A percentile compares a stretch with the other conserved stretches of the same genome.
Conservation (phyloP, 2,888 invertebrate genomes). For the Junonia oenone region DNA sequence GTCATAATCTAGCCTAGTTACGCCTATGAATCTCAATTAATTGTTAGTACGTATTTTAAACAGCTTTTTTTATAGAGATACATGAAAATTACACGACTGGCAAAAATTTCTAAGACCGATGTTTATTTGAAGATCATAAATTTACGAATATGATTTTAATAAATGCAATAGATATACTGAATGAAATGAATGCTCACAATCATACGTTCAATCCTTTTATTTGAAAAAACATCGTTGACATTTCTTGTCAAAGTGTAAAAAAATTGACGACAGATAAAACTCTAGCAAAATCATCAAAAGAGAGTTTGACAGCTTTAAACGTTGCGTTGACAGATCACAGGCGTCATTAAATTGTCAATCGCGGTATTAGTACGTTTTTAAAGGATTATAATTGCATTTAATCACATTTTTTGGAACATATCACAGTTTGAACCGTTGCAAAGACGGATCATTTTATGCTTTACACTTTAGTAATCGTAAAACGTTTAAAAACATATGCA, state of each 20-base stretch:
- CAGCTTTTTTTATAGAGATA: background rate
- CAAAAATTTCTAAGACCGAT: background rate
- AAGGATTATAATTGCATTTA: slow-evolving; percentile 46
- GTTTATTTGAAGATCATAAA: background rate
- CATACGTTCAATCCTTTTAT: background rate
- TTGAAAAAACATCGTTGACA: background rate
- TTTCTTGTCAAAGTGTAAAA: background rate
- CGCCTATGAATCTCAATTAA: background rate
- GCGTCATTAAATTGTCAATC: slow-evolving; percentile 37
- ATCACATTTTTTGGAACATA: slow-evolving; percentile 48
- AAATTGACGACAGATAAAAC: background rate
- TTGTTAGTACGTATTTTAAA: background rate
- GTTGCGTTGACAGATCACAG: slow-evolving; percentile 3
- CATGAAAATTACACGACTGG: background rate
- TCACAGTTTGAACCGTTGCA: slow-evolving; percentile 43
- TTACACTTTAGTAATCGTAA: slow-evolving; percentile 14
- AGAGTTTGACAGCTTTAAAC: slow-evolving; percentile 2
- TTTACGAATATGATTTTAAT: background rate
- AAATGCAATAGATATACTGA: background rate
- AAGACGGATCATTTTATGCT: slow-evolving; percentile 10
- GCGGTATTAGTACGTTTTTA: slow-evolving; percentile 30
- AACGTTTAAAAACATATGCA: slow-evolving; percentile 1
- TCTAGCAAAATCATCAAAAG: slow-evolving; percentile 1
- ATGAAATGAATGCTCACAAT: slow-evolving; percentile 2
- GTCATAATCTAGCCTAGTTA: background rate